A percentile compares a stretch with the other conserved stretches of the same genome.
Conservation (phyloP, 2,113 vertebrate genomes). For the Prunella himalayana region DNA sequence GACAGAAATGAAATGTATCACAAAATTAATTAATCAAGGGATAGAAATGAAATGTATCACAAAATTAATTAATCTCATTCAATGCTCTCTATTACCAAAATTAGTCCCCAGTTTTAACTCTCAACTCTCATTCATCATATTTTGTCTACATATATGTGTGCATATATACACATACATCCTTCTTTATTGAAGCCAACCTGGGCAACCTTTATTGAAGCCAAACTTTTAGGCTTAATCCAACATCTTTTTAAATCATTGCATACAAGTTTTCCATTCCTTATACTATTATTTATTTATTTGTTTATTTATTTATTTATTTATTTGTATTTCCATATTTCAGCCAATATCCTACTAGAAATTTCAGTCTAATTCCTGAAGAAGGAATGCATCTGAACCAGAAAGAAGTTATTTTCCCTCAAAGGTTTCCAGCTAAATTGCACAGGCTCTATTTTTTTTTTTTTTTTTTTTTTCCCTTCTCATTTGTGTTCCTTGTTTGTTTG, state of each 20-base stretch:
- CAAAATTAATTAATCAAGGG: neutral
- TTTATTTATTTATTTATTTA: neutral
- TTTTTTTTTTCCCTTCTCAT: rapidly evolving
- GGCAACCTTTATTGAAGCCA: neutral
- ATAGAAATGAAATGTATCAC: neutral
- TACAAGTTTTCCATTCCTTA: neutral
- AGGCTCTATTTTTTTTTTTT: neutral
- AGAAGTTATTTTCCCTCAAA: neutral
- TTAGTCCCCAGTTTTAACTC: neutral
- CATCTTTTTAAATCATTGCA: rapidly evolving
- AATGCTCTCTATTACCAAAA: neutral
- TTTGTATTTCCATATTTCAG: neutral
- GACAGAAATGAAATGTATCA: neutral
- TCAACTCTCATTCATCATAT: neutral
- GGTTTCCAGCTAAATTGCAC: neutral
- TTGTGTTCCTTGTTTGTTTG: neutral
- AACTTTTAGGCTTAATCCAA: neutral
- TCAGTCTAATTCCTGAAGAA: neutral
- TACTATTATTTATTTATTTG: neutral
- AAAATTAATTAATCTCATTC: neutral
- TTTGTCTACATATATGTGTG: neutral
- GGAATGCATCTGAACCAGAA: neutral
- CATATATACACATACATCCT: no score
- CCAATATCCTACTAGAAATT: neutral
- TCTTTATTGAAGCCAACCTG: neutral